Conservation (phyloP, 2,797 vertebrate genomes). For the Leptoclinus maculatus region DNA sequence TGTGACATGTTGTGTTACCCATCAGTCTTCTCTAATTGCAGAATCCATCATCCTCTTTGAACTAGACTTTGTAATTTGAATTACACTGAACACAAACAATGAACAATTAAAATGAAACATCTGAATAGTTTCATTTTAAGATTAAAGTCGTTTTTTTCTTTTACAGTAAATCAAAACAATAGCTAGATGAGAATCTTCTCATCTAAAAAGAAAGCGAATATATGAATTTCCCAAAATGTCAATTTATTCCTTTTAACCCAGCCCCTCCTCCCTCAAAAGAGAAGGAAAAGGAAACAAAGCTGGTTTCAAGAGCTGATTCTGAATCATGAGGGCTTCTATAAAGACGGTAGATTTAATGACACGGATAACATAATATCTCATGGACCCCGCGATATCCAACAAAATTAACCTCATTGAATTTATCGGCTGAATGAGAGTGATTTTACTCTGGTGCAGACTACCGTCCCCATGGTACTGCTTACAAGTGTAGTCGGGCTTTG, state of each 20-base stretch:
- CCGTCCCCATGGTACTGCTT: background rate
- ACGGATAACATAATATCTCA: background rate
- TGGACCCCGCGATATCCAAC: background rate
- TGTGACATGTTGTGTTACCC: background rate
- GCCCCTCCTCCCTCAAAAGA: background rate
- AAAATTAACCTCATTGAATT: constrained; percentile 8
- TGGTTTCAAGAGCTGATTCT: background rate
- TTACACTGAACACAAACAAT: too few species aligned
- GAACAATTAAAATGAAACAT: too few species aligned
- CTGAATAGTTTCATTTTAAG: background rate
- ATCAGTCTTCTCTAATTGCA: background rate
- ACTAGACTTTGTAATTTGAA: background rate
- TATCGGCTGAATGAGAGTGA: background rate
- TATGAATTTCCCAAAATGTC: background rate
- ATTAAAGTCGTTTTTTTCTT: background rate
- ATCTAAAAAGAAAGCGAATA: background rate
- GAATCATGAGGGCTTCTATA: background rate
- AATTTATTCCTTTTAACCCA: background rate
- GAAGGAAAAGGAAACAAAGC: background rate
- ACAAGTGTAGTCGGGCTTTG: constrained; percentile 28
- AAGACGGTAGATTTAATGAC: background rate
- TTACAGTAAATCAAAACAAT: background rate
- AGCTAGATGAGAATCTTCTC: background rate
- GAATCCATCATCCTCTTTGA: background rate
- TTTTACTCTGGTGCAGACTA: background rate